Evolutionary conservation across 2,888 invertebrate species (phyloP).

Genomic region (Sussaba pulchella): DNA sequence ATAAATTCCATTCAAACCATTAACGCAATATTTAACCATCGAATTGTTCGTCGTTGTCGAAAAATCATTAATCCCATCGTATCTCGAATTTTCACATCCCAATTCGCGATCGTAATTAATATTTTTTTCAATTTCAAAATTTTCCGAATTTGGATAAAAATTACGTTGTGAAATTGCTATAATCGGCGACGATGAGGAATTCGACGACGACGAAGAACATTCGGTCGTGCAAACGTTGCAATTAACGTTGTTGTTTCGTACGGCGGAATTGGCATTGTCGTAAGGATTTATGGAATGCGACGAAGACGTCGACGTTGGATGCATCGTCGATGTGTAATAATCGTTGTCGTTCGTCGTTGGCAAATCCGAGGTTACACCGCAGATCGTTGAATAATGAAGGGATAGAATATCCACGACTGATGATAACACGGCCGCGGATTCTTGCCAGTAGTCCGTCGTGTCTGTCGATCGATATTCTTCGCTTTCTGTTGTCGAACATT

Average conservation of each 20-base stretch:
- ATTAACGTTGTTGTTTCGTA: constrained; percentile 55
- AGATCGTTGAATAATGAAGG: constrained; percentile 81
- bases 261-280: too few relatives aligned
- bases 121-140: constrained; percentile 37
- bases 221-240: constrained; percentile 48
- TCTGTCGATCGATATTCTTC: constrained; percentile 56
- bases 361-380: constrained; percentile 50
- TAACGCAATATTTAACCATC: constrained; percentile 44
- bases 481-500: background rate
- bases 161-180: too few relatives aligned
- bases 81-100: constrained; percentile 27
- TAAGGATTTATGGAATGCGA: constrained; percentile 64
- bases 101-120: background rate
- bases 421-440: constrained; percentile 65
- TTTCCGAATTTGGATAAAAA: constrained; percentile 7
- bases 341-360: constrained; percentile 75
- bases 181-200: constrained; percentile 18
- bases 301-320: constrained; percentile 60
- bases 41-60: constrained; percentile 31
- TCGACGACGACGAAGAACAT: constrained; percentile 64
- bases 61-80: constrained; percentile 24
- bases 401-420: constrained; percentile 78
- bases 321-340: constrained; percentile 80
- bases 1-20: constrained; percentile 17
- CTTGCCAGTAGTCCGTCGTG: constrained; percentile 59